Base-by-base conservation (phyloP, 2,797 vertebrate genomes). In the Gambusia yucatana region DNA sequence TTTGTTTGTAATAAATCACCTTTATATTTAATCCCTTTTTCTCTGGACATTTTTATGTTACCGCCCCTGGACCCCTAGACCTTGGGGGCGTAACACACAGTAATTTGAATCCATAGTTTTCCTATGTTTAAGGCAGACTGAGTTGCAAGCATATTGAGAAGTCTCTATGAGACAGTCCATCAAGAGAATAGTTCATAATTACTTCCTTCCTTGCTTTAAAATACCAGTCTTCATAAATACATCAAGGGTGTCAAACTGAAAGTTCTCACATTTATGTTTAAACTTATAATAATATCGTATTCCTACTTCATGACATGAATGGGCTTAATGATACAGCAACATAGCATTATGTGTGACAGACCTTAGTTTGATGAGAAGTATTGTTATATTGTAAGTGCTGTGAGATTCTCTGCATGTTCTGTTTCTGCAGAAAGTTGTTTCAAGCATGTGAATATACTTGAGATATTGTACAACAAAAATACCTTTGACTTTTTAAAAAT, bases 381-480 rank as follows among this genome's bases (percentile, higher is more conserved):
- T 65, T 39, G 36, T 69, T 41, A 6, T 41, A 41, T 11, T 41
- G 2, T 39, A 20, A 39, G 30, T 39, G 63, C 16, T 20, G 41
- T 25, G 9, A 25, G 20, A 25, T 41, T 72, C 69, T 48, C 39
- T 43, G 55, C 77, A 77, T 78, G 59, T 84, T 72, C 52, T 36
- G 16, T 55, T 73, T 30, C 36, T 46, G 55, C 50, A 73, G 46
- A 48, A 78, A 70, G 79, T 59, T 82, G 36, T 79, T 79, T 81
- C 52, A 50, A 79, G 7, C 61, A 55, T 73, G 57, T 41, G 50
- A 82, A 84, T 77, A 63, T 79, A 16, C 43, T 78, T 52, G 65
- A 78, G 36, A 81, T 69, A 63, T 70, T 81, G 39, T 65, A 61
- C n/a, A 63, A 61, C 22, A 84, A 81, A 76, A 36, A 46, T 72